phyloP scores from a whole-genome alignment of 2,113 vertebrate genomes.

The Geococcyx californianus region DNA sequence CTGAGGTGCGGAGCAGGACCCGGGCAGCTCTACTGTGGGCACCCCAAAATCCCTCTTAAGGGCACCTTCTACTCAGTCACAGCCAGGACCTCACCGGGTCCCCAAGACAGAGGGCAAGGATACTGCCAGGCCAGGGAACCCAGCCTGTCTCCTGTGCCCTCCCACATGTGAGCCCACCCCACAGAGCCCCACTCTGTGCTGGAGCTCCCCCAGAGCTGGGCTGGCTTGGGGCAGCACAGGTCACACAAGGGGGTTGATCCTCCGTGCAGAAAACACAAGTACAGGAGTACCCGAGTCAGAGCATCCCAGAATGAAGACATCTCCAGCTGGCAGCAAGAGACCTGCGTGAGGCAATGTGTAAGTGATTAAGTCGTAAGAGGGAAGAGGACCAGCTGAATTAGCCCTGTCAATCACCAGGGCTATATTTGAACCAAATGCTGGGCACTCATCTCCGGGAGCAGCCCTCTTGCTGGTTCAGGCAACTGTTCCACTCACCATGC shows the following conservation, averaged over 20 bases:
- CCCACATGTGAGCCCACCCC: neutral
- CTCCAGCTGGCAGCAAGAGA: neutral
- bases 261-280: rapidly evolving
- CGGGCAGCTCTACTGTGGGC: rapidly evolving
- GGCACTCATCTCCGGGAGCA: constrained; percentile 22
- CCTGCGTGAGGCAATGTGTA: neutral
- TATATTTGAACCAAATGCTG: constrained; percentile 57
- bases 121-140: neutral
- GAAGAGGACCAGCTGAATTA: constrained; percentile 53
- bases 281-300: rapidly evolving
- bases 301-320: constrained; percentile 31
- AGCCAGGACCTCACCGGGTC: rapidly evolving
- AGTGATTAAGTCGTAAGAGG: constrained; percentile 49
- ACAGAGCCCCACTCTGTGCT: neutral
- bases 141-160: neutral
- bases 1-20: neutral
- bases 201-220: neutral
- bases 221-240: rapidly evolving
- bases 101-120: rapidly evolving
- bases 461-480: constrained; percentile 8
- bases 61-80: neutral
- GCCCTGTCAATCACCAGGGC: neutral
- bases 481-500: neutral
- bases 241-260: rapidly evolving
- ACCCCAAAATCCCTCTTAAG: neutral